Conservation (phyloP, 2,888 invertebrate species). For the Chironomus tentans region DNA sequence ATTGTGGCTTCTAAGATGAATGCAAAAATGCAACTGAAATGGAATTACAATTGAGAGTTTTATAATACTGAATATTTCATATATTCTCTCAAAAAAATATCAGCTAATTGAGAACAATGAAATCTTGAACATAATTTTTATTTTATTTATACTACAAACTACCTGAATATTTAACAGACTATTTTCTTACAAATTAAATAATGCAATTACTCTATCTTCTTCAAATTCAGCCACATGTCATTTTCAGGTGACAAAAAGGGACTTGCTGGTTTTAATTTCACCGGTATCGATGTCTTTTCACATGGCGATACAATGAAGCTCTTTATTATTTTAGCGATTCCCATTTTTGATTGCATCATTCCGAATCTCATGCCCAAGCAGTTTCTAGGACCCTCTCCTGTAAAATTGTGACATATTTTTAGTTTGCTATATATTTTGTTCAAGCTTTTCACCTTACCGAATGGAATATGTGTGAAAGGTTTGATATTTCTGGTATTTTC, state of each 20-base stretch:
- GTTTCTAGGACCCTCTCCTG: constrained; percentile 5
- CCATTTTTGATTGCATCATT: constrained; percentile 36
- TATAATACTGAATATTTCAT: too few relatives aligned
- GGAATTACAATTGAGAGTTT: too few relatives aligned
- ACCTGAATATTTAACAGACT: too few relatives aligned
- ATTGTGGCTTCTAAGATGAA: too few relatives aligned
- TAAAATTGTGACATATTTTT: too few relatives aligned
- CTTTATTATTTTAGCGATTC: constrained; percentile 30
- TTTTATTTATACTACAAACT: too few relatives aligned
- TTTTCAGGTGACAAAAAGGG: constrained; percentile 32
- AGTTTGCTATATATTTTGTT: too few relatives aligned
- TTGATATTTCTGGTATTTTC: constrained; percentile 28
- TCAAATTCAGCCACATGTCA: constrained; percentile 31
- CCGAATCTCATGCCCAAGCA: constrained; percentile 33
- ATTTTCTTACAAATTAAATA: too few relatives aligned
- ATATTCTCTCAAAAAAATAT: too few relatives aligned
- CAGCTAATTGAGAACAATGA: too few relatives aligned
- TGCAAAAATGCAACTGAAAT: too few relatives aligned
- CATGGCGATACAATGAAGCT: constrained; percentile 33
- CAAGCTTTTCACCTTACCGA: background rate
- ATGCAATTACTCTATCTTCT: background rate
- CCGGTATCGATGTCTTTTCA: constrained; percentile 33
- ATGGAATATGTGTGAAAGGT: constrained; percentile 17
- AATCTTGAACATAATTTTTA: too few relatives aligned
- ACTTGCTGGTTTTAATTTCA: constrained; percentile 32